A percentile compares a stretch with the other conserved stretches of the same genome.
phyloP scores from a whole-genome alignment of 2,797 vertebrate species.

The Fistularia commersonii region DNA sequence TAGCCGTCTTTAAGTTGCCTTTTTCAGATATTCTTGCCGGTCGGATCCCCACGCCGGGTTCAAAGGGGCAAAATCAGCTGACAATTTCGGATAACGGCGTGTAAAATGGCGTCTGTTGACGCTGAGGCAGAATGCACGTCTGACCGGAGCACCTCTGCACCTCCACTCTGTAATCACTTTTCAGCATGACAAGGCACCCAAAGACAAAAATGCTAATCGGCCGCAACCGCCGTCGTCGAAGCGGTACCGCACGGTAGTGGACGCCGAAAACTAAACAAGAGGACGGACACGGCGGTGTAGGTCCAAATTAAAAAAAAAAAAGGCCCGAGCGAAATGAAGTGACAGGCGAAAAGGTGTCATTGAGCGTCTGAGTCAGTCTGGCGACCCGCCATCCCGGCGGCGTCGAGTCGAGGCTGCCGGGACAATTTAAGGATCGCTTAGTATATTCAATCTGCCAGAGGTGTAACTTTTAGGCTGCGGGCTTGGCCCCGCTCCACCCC shows the following conservation, averaged over 20 bases:
- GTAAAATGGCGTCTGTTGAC: slow-evolving; percentile 48
- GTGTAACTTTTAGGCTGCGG: slow-evolving; percentile 1
- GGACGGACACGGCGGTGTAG: slow-evolving; percentile 3
- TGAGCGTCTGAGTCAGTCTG: slow-evolving; percentile 18
- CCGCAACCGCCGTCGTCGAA: slow-evolving; percentile 11
- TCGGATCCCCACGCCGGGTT: slow-evolving; percentile 20
- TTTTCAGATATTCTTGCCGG: slow-evolving; percentile 7
- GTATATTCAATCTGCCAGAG: slow-evolving; percentile 29
- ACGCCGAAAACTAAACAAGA: background rate
- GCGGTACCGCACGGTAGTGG: slow-evolving; percentile 1
- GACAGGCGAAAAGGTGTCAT: too few relatives aligned
- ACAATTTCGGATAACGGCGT: slow-evolving; percentile 43
- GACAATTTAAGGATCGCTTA: slow-evolving; percentile 41
- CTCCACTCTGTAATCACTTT: slow-evolving; percentile 48
- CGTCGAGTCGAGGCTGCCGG: slow-evolving; percentile 37
- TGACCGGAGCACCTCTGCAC: slow-evolving; percentile 37
- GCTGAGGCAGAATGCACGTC: slow-evolving; percentile 33
- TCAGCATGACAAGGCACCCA: slow-evolving; percentile 35
- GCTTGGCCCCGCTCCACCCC: slow-evolving; percentile 5
- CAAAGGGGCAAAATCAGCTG: slow-evolving; percentile 29
- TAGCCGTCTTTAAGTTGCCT: too few relatives aligned
- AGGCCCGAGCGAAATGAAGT: slow-evolving; percentile 15
- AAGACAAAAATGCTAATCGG: slow-evolving; percentile 23
- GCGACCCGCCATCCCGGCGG: slow-evolving; percentile 36
- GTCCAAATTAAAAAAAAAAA: slow-evolving; percentile 10